These are phyloP conservation scores for Rhingia campestris DNA, from an alignment of 2,888 invertebrate genomes.

Conservation along the genomic window DNA sequence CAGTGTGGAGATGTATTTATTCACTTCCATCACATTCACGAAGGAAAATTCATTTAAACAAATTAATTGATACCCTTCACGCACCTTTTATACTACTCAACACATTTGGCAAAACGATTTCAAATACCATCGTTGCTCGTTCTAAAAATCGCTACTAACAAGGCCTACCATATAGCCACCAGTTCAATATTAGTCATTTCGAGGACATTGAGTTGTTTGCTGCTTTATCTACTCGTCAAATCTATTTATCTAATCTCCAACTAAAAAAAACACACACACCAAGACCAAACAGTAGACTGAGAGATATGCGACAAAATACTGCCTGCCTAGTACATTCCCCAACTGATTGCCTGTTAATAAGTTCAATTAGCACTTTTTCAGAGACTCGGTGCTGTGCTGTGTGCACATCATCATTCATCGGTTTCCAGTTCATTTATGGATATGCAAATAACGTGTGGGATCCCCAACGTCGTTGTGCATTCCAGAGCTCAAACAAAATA, in stretches of 20 bases:
- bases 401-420: conserved; percentile 18
- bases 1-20: conserved; percentile 11
- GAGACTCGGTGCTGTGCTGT: not conserved
- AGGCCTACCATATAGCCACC: not conserved
- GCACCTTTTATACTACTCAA: conserved; percentile 14
- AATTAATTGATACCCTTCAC: conserved; percentile 33
- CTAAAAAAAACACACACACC: conserved; percentile 18
- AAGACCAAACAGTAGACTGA: not conserved
- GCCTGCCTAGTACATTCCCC: conserved; percentile 4
- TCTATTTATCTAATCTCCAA: conserved; percentile 53
- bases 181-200: conserved; percentile 3
- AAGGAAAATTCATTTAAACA: conserved; percentile 30
- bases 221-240: conserved; percentile 32
- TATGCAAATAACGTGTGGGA: conserved; percentile 54
- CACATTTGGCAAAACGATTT: conserved; percentile 22
- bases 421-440: conserved; percentile 5
- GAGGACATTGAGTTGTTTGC: not conserved
- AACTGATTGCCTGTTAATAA: conserved; percentile 30
- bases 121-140: not conserved
- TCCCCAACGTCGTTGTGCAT: conserved; percentile 38
- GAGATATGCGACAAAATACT: conserved; percentile 8
- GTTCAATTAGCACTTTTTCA: conserved; percentile 51
- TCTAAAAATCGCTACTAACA: not conserved
- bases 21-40: conserved; percentile 17
- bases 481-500: conserved; percentile 23